A percentile compares a stretch with the other conserved stretches of the same genome.
These are phyloP conservation scores for Artemia sinica DNA, from an alignment of 2,888 invertebrate genomes.

Conservation along the genomic window DNA sequence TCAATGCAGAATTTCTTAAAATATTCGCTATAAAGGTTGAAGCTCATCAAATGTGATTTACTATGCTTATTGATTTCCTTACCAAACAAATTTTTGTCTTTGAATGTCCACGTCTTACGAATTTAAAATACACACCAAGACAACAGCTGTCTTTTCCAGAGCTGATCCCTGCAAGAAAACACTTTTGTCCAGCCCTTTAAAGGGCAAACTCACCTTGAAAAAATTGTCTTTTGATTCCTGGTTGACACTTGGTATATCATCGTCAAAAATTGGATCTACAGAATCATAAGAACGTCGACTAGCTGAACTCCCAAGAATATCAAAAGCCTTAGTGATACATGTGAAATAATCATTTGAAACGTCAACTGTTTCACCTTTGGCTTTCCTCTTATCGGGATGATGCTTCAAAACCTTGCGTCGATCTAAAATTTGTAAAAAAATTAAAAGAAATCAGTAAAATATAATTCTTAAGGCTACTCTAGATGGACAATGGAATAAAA, in stretches of 20 bases:
- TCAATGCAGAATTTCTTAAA: no score
- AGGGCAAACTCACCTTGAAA: slow-evolving; percentile 35
- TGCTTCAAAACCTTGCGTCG: slow-evolving; percentile 73
- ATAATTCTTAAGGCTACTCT: slow-evolving; percentile 11
- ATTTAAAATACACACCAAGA: no score
- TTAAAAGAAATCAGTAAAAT: slow-evolving; percentile 16
- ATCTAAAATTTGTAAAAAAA: slow-evolving; percentile 34
- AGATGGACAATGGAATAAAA: not conserved
- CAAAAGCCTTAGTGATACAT: slow-evolving; percentile 93
- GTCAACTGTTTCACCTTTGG: slow-evolving; percentile 65
- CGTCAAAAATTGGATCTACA: slow-evolving; percentile 84
- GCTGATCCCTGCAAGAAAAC: no score
- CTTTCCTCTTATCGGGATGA: slow-evolving; percentile 94
- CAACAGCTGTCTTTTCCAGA: no score
- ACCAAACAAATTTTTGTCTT: no score
- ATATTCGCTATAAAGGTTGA: no score
- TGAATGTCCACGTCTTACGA: no score
- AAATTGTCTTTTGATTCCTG: slow-evolving; percentile 60
- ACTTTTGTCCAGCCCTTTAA: no score
- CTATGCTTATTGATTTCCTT: no score
- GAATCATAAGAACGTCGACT: slow-evolving; percentile 87
- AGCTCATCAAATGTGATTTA: no score
- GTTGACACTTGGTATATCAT: slow-evolving; percentile 55
- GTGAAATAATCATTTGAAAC: slow-evolving; percentile 93
- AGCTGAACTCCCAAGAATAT: slow-evolving; percentile 59